Conservation (phyloP, 2,888 invertebrate species). For the Caenorhabditis japonica region DNA sequence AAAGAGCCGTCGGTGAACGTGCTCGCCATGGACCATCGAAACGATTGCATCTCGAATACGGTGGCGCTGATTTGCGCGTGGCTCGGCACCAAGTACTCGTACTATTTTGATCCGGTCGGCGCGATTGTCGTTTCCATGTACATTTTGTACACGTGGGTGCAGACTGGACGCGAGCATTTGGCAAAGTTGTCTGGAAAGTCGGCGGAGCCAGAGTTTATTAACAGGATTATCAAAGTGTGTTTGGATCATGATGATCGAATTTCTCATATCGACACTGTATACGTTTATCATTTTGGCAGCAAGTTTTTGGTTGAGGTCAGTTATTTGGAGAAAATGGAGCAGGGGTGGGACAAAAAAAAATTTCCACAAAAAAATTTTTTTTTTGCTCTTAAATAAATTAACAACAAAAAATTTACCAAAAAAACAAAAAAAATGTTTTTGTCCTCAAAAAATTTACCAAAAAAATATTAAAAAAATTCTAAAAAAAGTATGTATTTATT, state of each 20-base stretch:
- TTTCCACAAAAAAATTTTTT: no score
- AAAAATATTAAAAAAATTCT: no score
- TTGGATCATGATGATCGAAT: slow-evolving; percentile 73
- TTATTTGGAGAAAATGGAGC: not conserved
- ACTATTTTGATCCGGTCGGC: slow-evolving; percentile 79
- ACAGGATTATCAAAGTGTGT: slow-evolving; percentile 75
- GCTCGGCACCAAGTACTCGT: slow-evolving; percentile 67
- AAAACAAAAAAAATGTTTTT: no score
- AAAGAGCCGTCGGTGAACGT: slow-evolving; percentile 77
- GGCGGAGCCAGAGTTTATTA: slow-evolving; percentile 76
- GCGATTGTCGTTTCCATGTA: slow-evolving; percentile 79
- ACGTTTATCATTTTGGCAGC: slow-evolving; percentile 80
- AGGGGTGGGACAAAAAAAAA: not conserved
- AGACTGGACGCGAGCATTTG: slow-evolving; percentile 78
- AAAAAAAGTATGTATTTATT: no score
- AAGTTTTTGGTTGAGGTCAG: slow-evolving; percentile 78
- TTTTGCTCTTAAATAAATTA: no score
- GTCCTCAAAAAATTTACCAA: no score
- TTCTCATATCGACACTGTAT: slow-evolving; percentile 79
- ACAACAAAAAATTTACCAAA: no score
- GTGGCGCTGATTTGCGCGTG: slow-evolving; percentile 79
- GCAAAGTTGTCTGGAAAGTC: slow-evolving; percentile 69
- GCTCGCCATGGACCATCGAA: slow-evolving; percentile 79
- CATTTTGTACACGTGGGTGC: slow-evolving; percentile 78
- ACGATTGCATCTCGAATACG: slow-evolving; percentile 79